Evolutionary conservation across 2,113 vertebrate species (phyloP), one percentile per base, ranked within the genome.

Genomic region (Cryptoleucopteryx plumbea): DNA sequence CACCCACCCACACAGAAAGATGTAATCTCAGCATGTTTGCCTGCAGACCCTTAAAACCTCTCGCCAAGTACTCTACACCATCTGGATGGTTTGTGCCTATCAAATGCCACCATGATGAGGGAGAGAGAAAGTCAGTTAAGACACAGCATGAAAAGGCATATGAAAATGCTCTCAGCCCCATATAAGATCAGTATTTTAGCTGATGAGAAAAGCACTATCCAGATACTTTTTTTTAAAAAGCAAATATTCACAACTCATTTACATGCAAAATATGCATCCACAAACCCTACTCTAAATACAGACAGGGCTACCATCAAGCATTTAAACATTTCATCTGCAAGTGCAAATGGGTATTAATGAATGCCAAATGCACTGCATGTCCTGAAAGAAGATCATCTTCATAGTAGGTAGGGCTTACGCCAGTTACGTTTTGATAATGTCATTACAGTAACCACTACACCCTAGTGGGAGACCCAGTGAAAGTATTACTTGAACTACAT

Each of bases 61-160:
- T 72, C 5, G 0, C 10, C 9, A 17, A 6, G 38, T 18, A 29
- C 12, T 77, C 9, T n/a, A 8, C n/a, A 18, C 16, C 1, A 1
- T 11, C 40, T 23, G 14, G 9, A 43, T n/a, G 8, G 18, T 42
- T 65, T 27, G 16, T 59, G 15, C 29, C 38, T 56, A 10, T 42
- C 29, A 71, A 32, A 85, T 21, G 22, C 22, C 40, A 22, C 25
- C 0, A 3, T 22, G 32, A n/a, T 4, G 2, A 3, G 16, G 6
- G 14, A 88, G 14, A 77, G 19, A 78, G 15, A 88, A 82, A 38
- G 11, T 25, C 7, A 55, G 11, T 45, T 70, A 48, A 87, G 23
- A 31, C 11, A 36, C 6, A 52, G 16, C 18, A 73, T 0, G 3
- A 61, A 59, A 83, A 13, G 2, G 3, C 29, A 32, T 59, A 66